These are phyloP conservation scores for Rhamphomyia laevipes DNA, from an alignment of 2,888 invertebrate species.

Conservation along the genomic window DNA sequence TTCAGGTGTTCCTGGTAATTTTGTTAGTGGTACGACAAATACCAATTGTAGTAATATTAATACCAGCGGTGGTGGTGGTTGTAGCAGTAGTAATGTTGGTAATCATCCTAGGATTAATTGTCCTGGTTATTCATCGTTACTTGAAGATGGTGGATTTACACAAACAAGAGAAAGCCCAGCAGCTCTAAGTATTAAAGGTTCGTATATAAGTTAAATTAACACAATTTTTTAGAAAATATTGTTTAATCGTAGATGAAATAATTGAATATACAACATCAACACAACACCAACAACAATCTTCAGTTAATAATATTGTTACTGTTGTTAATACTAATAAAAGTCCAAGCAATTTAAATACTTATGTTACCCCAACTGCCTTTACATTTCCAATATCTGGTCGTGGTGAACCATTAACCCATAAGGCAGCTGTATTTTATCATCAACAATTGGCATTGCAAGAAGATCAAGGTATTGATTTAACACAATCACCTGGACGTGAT, in stretches of 20 bases:
- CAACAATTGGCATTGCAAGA: constrained; percentile 73
- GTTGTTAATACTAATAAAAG: constrained; percentile 17
- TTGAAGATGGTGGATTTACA: constrained; percentile 37
- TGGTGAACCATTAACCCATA: constrained; percentile 57
- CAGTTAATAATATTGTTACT: constrained; percentile 1
- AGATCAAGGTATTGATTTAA: constrained; percentile 81
- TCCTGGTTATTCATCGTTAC: constrained; percentile 37
- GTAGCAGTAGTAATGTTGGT: constrained; percentile 24
- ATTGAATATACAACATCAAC: constrained; percentile 20
- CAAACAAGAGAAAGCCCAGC: constrained; percentile 36
- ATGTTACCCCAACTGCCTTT: constrained; percentile 41
- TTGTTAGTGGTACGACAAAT: background rate
- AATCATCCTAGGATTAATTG: constrained; percentile 21
- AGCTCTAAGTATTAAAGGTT: constrained; percentile 35
- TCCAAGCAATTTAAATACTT: constrained; percentile 15
- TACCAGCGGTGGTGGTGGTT: constrained; percentile 7
- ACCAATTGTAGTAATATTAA: background rate
- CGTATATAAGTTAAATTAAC: background rate
- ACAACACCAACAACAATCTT: constrained; percentile 9
- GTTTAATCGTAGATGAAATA: constrained; percentile 12
- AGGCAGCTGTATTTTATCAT: constrained; percentile 67
- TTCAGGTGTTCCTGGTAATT: constrained; percentile 11
- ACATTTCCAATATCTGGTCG: constrained; percentile 59
- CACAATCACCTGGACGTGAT: constrained; percentile 86
- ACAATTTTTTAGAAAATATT: background rate